A percentile compares a stretch with the other conserved stretches of the same genome.
phyloP scores from a whole-genome alignment of 2,888 invertebrate species.

The Drosophila barbarae region DNA sequence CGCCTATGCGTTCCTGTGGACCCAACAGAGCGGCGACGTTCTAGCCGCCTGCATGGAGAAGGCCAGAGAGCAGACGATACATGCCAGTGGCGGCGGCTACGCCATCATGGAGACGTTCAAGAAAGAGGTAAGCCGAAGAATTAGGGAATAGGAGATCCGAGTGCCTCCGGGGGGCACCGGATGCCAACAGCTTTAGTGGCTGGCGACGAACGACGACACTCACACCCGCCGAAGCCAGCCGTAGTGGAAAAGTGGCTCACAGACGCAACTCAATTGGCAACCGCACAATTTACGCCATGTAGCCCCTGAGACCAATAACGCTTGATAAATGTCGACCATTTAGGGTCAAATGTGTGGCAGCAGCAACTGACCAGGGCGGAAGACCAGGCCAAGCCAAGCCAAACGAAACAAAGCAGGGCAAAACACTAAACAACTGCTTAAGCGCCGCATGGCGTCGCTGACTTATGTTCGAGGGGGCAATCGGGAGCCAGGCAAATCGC shows the following conservation, averaged over 20 bases:
- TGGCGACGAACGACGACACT: slow-evolving; percentile 14
- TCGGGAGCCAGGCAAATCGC: slow-evolving; percentile 49
- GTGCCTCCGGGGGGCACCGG: slow-evolving; percentile 30
- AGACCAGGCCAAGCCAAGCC: slow-evolving; percentile 16
- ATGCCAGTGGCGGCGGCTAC: slow-evolving; percentile 66
- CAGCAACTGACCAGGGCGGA: slow-evolving; percentile 21
- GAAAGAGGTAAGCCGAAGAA: slow-evolving; percentile 69
- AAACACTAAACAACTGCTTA: slow-evolving; percentile 29
- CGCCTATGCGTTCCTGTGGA: slow-evolving; percentile 75
- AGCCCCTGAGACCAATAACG: slow-evolving; percentile 77
- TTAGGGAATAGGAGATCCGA: slow-evolving; percentile 5
- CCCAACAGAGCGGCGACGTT: slow-evolving; percentile 64
- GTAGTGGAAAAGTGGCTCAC: slow-evolving; percentile 16
- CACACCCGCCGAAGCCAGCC: slow-evolving; percentile 2
- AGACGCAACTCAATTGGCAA: slow-evolving; percentile 65
- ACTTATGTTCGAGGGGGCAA: slow-evolving; percentile 52
- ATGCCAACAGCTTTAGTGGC: slow-evolving; percentile 28
- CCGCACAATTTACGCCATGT: slow-evolving; percentile 75
- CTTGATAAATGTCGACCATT: slow-evolving; percentile 77
- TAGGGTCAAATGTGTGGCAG: slow-evolving; percentile 72
- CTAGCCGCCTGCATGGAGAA: slow-evolving; percentile 62
- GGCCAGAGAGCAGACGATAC: slow-evolving; percentile 54
- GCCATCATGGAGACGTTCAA: slow-evolving; percentile 77
- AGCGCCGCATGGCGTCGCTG: slow-evolving; percentile 56
- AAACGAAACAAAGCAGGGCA: slow-evolving; percentile 26